These are phyloP conservation scores for Argyresthia albistria DNA, from an alignment of 2,888 invertebrate genomes.

Conservation along the genomic window DNA sequence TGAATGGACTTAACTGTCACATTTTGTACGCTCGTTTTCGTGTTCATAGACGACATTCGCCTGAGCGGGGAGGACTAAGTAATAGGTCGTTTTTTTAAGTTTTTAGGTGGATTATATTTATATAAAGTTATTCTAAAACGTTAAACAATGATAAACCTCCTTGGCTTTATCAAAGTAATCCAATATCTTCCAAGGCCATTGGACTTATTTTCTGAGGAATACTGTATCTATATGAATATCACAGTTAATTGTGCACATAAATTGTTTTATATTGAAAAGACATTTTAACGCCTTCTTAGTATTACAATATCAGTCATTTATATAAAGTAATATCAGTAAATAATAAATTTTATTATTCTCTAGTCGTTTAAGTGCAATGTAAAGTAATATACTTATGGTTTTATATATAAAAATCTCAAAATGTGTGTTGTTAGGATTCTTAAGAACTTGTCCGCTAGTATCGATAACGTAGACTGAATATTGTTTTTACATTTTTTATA, in stretches of 20 bases:
- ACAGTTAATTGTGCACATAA: constrained; percentile 17
- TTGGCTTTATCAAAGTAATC: too few species aligned
- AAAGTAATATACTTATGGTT: neutral
- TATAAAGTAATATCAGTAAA: neutral
- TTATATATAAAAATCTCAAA: neutral
- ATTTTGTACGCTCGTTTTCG: too few species aligned
- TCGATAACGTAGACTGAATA: neutral
- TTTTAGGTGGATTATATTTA: too few species aligned
- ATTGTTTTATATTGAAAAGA: constrained; percentile 3
- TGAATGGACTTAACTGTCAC: too few species aligned
- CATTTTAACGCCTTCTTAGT: constrained; percentile 1
- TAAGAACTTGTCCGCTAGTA: neutral
- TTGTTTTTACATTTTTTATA: neutral
- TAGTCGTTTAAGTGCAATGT: neutral
- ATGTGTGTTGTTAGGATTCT: neutral
- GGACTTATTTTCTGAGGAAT: too few species aligned
- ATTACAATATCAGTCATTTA: neutral
- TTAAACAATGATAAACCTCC: too few species aligned
- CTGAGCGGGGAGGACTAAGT: too few species aligned
- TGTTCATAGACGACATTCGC: too few species aligned
- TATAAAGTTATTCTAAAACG: too few species aligned
- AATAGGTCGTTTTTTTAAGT: too few species aligned
- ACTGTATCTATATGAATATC: constrained; percentile 2
- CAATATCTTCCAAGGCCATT: too few species aligned
- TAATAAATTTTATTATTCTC: neutral